A percentile compares a stretch with the other conserved stretches of the same genome.
phyloP scores from a whole-genome alignment of 37 sponge, comb jelly and placozoan genomes.

The Diacarnus erythraeanus region DNA sequence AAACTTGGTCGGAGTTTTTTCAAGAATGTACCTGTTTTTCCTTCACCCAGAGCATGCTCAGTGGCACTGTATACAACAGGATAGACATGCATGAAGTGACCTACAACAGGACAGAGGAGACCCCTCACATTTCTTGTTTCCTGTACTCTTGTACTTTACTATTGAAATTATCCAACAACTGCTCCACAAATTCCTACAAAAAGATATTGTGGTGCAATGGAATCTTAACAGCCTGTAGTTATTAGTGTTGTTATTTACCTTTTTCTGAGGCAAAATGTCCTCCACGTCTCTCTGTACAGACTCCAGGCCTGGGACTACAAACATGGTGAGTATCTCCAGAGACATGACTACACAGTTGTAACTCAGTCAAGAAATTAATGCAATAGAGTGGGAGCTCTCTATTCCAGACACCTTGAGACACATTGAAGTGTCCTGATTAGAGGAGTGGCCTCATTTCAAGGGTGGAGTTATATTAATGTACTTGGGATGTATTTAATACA shows the following conservation, averaged over 20 bases:
- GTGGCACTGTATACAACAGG: not conserved
- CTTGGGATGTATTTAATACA: constrained; percentile 21
- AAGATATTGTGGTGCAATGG: too few species aligned
- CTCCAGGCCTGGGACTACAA: constrained; percentile 59
- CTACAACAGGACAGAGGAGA: too few species aligned
- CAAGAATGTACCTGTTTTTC: constrained; percentile 23
- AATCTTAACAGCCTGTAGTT: not conserved
- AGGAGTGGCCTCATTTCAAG: too few species aligned
- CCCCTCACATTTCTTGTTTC: constrained; percentile 17
- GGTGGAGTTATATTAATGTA: too few species aligned
- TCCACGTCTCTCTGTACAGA: constrained; percentile 37
- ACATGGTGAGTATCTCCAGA: constrained; percentile 32
- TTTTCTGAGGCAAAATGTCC: constrained; percentile 24
- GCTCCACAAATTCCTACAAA: not conserved
- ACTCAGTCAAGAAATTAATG: not conserved
- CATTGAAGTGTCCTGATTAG: too few species aligned
- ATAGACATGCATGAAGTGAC: not conserved
- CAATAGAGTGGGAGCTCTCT: too few species aligned
- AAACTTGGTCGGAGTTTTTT: constrained; percentile 38
- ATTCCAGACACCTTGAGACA: too few species aligned
- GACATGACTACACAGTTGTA: constrained; percentile 42
- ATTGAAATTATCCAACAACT: constrained; percentile 18
- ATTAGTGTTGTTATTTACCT: constrained; percentile 27
- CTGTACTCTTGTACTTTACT: constrained; percentile 30
- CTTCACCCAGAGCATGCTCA: not conserved